Evolutionary conservation across 1,140 invertebrate genomes (phyloP).

Genomic region (Trichonephila clavipes): DNA sequence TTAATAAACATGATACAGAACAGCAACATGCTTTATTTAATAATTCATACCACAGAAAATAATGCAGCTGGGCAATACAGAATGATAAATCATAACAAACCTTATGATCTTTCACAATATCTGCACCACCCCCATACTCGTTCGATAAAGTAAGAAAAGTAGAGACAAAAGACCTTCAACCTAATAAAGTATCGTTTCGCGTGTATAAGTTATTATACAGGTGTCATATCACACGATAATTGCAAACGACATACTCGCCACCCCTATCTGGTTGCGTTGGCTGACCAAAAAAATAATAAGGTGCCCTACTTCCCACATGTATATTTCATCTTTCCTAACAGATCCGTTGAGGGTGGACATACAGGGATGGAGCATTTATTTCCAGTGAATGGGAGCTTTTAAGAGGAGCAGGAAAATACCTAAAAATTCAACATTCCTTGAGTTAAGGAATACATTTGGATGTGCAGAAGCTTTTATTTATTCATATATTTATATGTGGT

Average conservation of each 20-base stretch:
- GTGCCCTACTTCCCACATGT: not conserved
- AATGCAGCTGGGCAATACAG: too few relatives aligned
- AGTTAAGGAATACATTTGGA: too few relatives aligned
- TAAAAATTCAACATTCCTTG: too few relatives aligned
- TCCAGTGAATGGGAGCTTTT: too few relatives aligned
- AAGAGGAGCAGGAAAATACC: too few relatives aligned
- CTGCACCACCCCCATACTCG: not conserved
- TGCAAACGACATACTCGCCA: not conserved
- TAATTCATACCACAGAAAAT: too few relatives aligned
- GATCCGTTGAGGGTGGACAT: not conserved
- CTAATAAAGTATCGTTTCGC: slow-evolving; percentile 23
- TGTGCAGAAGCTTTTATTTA: too few relatives aligned
- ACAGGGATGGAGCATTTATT: too few relatives aligned
- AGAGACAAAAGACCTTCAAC: not conserved
- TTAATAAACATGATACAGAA: too few relatives aligned
- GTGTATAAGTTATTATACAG: not conserved
- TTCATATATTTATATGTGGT: too few relatives aligned
- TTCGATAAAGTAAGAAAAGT: slow-evolving; percentile 1
- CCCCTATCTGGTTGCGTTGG: not conserved
- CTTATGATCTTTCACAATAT: not conserved
- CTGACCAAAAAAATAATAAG: not conserved
- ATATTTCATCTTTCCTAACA: not conserved
- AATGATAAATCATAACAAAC: too few relatives aligned
- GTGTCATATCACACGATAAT: slow-evolving; percentile 26
- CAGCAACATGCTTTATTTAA: too few relatives aligned